Evolutionary conservation across 2,113 vertebrate genomes (phyloP).

Genomic region (Centrocercus urophasianus): DNA sequence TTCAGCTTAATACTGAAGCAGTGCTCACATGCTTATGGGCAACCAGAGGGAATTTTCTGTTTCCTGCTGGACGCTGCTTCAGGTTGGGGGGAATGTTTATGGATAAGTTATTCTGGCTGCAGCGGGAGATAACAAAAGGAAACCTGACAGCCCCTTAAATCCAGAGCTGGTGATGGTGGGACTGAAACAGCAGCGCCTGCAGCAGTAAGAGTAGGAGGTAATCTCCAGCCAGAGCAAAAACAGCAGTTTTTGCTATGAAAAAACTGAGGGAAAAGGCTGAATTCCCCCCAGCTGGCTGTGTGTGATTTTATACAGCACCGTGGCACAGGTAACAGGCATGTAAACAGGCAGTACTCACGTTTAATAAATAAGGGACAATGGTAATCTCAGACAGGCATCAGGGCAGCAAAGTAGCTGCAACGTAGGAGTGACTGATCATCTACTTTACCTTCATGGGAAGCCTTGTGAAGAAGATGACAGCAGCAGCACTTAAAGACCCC

Average conservation of each 20-base stretch:
- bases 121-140: not conserved
- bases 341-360: not conserved
- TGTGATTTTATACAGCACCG: not conserved
- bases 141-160: not conserved
- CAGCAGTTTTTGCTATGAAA: not conserved
- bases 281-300: not conserved
- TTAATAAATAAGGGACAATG: not conserved
- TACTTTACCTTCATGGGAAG: not conserved
- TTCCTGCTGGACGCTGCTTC: not conserved
- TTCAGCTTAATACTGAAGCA: not conserved
- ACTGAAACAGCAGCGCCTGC: not conserved
- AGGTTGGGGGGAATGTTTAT: not conserved
- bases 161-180: not conserved
- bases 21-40: not conserved
- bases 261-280: not conserved
- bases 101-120: not conserved
- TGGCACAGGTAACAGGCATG: not conserved
- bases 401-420: not conserved
- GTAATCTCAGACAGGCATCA: not conserved
- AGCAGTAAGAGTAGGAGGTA: not conserved
- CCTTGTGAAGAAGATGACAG: not conserved
- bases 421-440: not conserved
- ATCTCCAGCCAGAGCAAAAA: not conserved
- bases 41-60: not conserved
- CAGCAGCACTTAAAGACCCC: not conserved